Conservation (phyloP, 1,140 invertebrate species). For the Xylocopa sonorina region DNA sequence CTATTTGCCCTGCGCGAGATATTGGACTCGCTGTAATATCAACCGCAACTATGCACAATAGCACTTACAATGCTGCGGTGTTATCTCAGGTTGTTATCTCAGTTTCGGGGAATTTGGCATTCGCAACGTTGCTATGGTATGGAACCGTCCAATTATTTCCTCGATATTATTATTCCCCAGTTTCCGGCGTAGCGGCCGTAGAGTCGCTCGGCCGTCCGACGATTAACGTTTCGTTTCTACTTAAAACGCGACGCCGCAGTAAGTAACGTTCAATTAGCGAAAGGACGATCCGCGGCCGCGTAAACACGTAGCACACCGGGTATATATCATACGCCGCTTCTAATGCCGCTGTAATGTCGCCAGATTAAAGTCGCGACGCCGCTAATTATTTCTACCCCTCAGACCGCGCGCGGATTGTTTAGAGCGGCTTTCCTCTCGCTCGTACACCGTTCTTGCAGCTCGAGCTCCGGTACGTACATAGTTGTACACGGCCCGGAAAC, state of each 20-base stretch:
- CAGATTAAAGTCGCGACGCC: conserved; percentile 25
- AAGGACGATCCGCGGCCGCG: neutral
- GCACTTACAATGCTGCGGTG: too few species aligned
- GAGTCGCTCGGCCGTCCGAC: neutral
- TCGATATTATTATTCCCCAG: neutral
- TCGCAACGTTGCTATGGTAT: too few species aligned
- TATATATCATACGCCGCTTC: conserved; percentile 15
- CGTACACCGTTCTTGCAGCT: neutral
- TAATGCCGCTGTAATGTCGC: conserved; percentile 12
- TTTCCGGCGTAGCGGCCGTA: neutral
- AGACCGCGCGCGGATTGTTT: conserved; percentile 21
- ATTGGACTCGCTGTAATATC: too few species aligned
- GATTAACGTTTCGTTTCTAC: neutral
- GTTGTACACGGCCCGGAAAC: conserved; percentile 28
- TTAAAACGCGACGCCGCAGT: neutral
- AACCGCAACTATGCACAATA: too few species aligned
- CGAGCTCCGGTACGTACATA: conserved; percentile 23
- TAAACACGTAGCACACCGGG: too few species aligned
- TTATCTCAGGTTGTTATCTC: too few species aligned
- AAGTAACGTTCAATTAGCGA: conserved; percentile 8
- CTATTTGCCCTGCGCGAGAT: too few species aligned
- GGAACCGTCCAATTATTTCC: neutral
- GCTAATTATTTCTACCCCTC: conserved; percentile 39
- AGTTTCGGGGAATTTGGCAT: too few species aligned
- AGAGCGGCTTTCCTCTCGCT: neutral